Percentiles rank a stretch among this genome's conserved stretches.
These are phyloP conservation scores for Halichoeres trimaculatus DNA, from an alignment of 2,113 vertebrate species.

Conservation along the genomic window DNA sequence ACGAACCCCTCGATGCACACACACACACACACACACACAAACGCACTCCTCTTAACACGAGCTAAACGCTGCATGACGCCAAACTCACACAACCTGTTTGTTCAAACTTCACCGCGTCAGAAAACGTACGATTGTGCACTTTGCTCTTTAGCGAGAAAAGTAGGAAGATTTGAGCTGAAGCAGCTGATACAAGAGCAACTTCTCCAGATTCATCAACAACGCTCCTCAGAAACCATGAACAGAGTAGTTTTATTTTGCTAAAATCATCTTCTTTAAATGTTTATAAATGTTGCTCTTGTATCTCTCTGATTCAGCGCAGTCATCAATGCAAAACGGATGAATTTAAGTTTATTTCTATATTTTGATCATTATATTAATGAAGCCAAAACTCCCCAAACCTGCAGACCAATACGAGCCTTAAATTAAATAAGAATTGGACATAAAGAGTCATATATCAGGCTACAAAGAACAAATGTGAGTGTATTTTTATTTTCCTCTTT, in stretches of 20 bases:
- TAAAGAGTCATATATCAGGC: not conserved
- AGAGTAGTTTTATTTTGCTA: not conserved
- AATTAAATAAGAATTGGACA: no score
- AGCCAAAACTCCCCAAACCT: conserved; percentile 12
- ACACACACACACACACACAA: conserved; percentile 17
- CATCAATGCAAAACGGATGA: not conserved
- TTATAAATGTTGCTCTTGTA: not conserved
- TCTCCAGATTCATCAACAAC: not conserved
- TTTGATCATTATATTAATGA: not conserved
- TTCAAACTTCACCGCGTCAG: not conserved
- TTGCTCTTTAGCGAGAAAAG: not conserved
- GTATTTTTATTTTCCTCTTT: conserved; percentile 24
- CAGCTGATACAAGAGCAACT: not conserved
- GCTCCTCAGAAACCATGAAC: not conserved
- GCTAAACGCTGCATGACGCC: conserved; percentile 15
- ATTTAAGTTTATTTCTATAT: not conserved
- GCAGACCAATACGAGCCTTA: not conserved
- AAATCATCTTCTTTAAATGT: not conserved
- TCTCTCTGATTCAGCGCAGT: not conserved
- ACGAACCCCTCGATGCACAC: conserved; percentile 5
- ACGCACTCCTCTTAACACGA: conserved; percentile 35
- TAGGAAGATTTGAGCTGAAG: not conserved
- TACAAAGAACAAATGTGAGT: conserved; percentile 6
- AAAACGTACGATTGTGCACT: conserved; percentile 17
- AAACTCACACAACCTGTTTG: conserved; percentile 4